phyloP scores from a whole-genome alignment of 2,888 invertebrate species.

The Pandemis cinnamomeana region DNA sequence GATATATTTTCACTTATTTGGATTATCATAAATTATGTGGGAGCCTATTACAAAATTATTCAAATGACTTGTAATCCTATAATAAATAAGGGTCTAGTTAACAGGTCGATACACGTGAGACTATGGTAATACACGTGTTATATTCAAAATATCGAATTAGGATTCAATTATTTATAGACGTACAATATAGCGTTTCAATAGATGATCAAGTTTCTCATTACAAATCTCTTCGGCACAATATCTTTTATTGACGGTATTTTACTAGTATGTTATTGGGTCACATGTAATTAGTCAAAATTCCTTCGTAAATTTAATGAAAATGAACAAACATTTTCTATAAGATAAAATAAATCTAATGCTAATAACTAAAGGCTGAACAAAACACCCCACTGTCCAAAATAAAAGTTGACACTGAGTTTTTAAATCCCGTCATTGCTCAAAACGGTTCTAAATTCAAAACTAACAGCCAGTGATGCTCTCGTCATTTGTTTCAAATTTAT shows the following conservation, averaged over 20 bases:
- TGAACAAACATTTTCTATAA: too few species aligned
- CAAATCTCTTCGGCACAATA: too few species aligned
- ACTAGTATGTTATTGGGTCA: background rate
- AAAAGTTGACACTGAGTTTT: background rate
- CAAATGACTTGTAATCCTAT: conserved; percentile 31
- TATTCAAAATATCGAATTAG: background rate
- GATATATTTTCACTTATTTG: conserved; percentile 36
- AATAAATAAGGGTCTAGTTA: conserved; percentile 37
- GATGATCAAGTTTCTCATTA: background rate
- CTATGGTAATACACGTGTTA: conserved; percentile 18
- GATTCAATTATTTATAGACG: background rate
- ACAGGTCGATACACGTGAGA: conserved; percentile 19
- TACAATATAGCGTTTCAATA: background rate
- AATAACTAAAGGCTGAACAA: background rate
- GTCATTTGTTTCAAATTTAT: conserved; percentile 28
- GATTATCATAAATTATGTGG: conserved; percentile 34
- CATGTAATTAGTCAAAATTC: background rate
- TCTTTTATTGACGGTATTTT: too few species aligned
- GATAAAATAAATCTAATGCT: too few species aligned
- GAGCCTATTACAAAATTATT: conserved; percentile 32
- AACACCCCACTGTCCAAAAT: background rate
- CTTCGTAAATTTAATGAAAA: too few species aligned
- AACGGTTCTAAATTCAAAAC: background rate
- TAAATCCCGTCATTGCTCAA: background rate
- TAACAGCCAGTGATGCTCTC: background rate